phyloP scores from a whole-genome alignment of 2,888 invertebrate species.

The Pollenia angustigena region DNA sequence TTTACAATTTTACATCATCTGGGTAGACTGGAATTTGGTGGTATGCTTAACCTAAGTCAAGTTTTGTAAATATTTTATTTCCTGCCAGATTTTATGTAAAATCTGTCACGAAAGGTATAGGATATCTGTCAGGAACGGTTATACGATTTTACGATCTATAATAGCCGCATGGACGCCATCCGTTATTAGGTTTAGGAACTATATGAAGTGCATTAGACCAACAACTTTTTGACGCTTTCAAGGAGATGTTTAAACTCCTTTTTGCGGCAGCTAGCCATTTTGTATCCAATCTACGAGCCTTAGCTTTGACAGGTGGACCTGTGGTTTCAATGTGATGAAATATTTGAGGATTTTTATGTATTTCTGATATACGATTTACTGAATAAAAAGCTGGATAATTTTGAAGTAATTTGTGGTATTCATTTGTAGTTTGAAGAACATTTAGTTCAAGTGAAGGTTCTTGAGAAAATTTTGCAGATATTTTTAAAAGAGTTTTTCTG shows the following conservation, averaged over 20 bases:
- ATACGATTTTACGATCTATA: constrained; percentile 77
- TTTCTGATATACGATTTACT: too few species aligned
- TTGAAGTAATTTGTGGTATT: too few species aligned
- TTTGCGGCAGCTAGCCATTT: constrained; percentile 30
- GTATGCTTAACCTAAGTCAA: constrained; percentile 46
- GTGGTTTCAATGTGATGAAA: too few species aligned
- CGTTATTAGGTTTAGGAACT: too few species aligned
- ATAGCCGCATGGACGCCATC: too few species aligned
- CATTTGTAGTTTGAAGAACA: too few species aligned
- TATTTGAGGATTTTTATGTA: too few species aligned
- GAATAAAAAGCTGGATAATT: too few species aligned
- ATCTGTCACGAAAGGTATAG: constrained; percentile 79
- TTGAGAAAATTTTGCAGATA: too few species aligned
- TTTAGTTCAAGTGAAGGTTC: too few species aligned
- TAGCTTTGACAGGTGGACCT: too few species aligned
- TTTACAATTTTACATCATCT: constrained; percentile 47
- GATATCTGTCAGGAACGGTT: constrained; percentile 80
- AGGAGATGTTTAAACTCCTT: constrained; percentile 63
- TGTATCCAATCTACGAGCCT: neutral
- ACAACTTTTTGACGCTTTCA: constrained; percentile 80
- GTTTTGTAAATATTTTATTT: constrained; percentile 50
- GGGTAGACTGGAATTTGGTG: constrained; percentile 76
- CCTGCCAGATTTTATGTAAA: constrained; percentile 50
- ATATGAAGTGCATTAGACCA: constrained; percentile 83
- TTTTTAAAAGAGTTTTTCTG: too few species aligned